Percentiles rank a stretch among this genome's conserved stretches.
Evolutionary conservation across 2,888 invertebrate genomes (phyloP).

Genomic region (Choristoneura rosaceana): DNA sequence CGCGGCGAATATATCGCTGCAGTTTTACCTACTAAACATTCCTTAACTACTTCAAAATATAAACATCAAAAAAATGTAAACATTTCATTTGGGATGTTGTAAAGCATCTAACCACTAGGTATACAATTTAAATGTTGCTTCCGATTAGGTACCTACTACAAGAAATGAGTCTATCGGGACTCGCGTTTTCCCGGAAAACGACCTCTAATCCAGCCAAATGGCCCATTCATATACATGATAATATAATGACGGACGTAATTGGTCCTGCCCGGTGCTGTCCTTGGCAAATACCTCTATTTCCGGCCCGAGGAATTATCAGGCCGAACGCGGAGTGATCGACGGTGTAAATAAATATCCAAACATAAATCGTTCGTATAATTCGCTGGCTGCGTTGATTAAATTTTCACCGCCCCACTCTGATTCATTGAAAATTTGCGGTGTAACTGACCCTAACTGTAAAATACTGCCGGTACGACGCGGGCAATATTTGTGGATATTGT

Average conservation of each 20-base stretch:
- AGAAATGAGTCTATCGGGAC: constrained; percentile 7
- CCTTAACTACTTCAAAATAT: neutral
- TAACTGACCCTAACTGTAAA: constrained; percentile 32
- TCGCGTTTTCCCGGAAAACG: neutral
- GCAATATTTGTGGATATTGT: constrained; percentile 53
- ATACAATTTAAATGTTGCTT: constrained; percentile 36
- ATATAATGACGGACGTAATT: constrained; percentile 42
- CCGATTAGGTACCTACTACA: neutral
- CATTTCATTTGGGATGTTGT: neutral
- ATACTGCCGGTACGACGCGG: constrained; percentile 20
- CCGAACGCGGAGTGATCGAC: constrained; percentile 31
- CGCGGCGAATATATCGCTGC: neutral
- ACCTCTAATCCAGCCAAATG: constrained; percentile 43
- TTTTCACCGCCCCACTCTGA: constrained; percentile 25
- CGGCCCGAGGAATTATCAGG: constrained; percentile 17
- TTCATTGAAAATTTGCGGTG: constrained; percentile 37
- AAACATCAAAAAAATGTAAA: neutral
- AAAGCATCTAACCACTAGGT: constrained; percentile 6
- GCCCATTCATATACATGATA: constrained; percentile 39
- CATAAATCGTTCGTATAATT: constrained; percentile 29
- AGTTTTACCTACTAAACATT: neutral
- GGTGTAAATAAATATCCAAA: constrained; percentile 33
- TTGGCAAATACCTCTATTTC: constrained; percentile 22
- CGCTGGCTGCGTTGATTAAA: constrained; percentile 27
- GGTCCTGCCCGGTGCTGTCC: constrained; percentile 24